Percentiles rank a stretch among this genome's conserved stretches.
phyloP scores from a whole-genome alignment of 2,888 invertebrate species.

The Macrosiphum euphorbiae region DNA sequence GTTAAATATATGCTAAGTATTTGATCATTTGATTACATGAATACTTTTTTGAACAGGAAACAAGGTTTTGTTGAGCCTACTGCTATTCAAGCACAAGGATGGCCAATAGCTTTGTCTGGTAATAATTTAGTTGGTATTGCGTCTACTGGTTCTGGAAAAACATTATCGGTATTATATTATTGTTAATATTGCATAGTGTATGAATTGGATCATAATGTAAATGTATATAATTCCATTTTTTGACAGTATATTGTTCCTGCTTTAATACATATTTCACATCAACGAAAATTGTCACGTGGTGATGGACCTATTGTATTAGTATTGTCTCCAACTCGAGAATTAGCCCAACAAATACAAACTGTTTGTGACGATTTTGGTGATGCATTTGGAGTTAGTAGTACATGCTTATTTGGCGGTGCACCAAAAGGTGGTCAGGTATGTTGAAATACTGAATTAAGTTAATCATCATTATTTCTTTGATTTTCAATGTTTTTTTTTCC shows the following conservation, averaged over 20 bases:
- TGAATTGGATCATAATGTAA: neutral
- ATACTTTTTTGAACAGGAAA: conserved; percentile 71
- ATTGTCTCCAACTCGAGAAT: conserved; percentile 89
- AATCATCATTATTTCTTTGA: neutral
- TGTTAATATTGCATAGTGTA: neutral
- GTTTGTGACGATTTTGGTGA: conserved; percentile 94
- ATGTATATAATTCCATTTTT: neutral
- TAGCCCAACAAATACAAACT: conserved; percentile 92
- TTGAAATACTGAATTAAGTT: neutral
- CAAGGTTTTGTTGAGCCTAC: conserved; percentile 91
- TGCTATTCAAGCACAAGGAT: conserved; percentile 96
- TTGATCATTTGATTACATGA: conserved; percentile 15
- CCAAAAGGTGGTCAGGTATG: conserved; percentile 91
- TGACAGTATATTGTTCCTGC: conserved; percentile 86
- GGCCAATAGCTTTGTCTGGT: conserved; percentile 95
- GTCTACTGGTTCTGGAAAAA: conserved; percentile 93
- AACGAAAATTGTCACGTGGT: conserved; percentile 85
- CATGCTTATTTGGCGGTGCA: conserved; percentile 98
- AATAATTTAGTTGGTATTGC: conserved; percentile 96
- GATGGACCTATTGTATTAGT: conserved; percentile 95
- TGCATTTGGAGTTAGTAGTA: conserved; percentile 88
- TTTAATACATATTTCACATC: conserved; percentile 94
- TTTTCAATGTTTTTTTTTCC: conserved; percentile 40
- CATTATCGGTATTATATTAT: conserved; percentile 76
- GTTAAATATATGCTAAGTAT: neutral